Evolutionary conservation across 2,888 invertebrate species (phyloP), one percentile per base, ranked within the genome.

Genomic region (Cerastis rubricosa): DNA sequence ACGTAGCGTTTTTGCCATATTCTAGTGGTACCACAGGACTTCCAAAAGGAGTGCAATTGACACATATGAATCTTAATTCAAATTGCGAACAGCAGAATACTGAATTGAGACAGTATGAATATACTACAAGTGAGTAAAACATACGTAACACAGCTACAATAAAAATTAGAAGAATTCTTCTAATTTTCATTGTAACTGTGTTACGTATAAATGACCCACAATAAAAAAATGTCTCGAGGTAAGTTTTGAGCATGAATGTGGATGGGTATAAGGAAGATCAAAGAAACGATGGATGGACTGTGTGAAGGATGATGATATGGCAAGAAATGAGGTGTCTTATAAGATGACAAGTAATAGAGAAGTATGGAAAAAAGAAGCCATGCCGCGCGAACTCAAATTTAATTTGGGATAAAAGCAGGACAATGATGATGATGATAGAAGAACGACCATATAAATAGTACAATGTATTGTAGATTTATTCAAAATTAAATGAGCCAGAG

Each of bases 21-120:
- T 99, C 98, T 7, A 98, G 98, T 91, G 98, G 98, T 7, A 99
- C 99, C 0, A 99, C 98, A 0, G 99, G 99, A 0, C 85, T 98
- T 40, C 98, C 98, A 0, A 98, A 98, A 95, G 98, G 98, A 11
- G 98, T 98, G 0, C 96, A 97, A 89, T 91, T 98, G 2, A 97
- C 97, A 0, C 97, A 98, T 92, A 92, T 86, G 63, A 97, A 97
- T 92, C 75, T 97, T 7, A 90, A 97, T 2, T 90, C 97, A 0
- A 97, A 97, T 88, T 91, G 90, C 85, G 87, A 91, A 76, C 96
- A 96, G 67, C 95, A 95, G 69, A 92, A 92, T 79, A 87, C 90
- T 2, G 93, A 93, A 69, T 63, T 92, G 0, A 90, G 89, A 74
- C 89, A 91, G 40, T 91, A 92, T 88, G 71, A 85, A 1, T 80